Evolutionary conservation across 2,797 vertebrate genomes (phyloP).

Genomic region (Spinus pinus): DNA sequence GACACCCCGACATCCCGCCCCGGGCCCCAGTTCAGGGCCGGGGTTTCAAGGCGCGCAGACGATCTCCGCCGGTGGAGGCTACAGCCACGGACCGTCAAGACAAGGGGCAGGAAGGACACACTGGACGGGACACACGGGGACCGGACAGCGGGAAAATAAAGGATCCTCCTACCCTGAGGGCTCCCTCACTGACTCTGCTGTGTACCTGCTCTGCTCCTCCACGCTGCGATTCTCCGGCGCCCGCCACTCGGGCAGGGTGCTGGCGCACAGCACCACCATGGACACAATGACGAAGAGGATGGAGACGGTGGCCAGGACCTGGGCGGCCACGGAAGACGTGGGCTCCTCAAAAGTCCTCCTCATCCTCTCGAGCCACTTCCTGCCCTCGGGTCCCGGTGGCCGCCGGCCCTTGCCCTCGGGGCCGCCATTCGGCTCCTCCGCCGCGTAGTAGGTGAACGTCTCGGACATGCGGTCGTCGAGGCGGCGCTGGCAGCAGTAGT

Average conservation of each 20-base stretch:
- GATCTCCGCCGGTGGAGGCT: background rate
- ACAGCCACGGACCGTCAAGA: background rate
- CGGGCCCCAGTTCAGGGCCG: background rate
- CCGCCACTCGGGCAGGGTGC: conserved; percentile 96
- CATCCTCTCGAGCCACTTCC: conserved; percentile 91
- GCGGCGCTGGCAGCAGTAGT: conserved; percentile 95
- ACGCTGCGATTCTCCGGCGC: conserved; percentile 89
- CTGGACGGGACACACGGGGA: conserved; percentile 64
- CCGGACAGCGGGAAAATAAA: conserved; percentile 73
- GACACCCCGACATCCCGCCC: background rate
- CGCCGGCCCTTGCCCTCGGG: conserved; percentile 21
- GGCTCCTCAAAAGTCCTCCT: conserved; percentile 94
- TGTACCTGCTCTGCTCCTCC: conserved; percentile 96
- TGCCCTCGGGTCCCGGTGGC: conserved; percentile 67
- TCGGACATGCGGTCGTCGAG: conserved; percentile 97
- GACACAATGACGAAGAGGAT: conserved; percentile 96
- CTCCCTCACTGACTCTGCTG: conserved; percentile 84
- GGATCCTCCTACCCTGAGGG: conserved; percentile 85
- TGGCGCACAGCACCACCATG: conserved; percentile 96
- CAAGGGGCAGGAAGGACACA: conserved; percentile 26
- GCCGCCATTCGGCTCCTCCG: conserved; percentile 67
- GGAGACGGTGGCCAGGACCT: conserved; percentile 92
- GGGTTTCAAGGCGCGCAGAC: background rate
- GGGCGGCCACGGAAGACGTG: conserved; percentile 90
- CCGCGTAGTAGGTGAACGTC: conserved; percentile 86